These are phyloP conservation scores for Lagodon rhomboides DNA, from an alignment of 2,797 vertebrate species.

Conservation along the genomic window DNA sequence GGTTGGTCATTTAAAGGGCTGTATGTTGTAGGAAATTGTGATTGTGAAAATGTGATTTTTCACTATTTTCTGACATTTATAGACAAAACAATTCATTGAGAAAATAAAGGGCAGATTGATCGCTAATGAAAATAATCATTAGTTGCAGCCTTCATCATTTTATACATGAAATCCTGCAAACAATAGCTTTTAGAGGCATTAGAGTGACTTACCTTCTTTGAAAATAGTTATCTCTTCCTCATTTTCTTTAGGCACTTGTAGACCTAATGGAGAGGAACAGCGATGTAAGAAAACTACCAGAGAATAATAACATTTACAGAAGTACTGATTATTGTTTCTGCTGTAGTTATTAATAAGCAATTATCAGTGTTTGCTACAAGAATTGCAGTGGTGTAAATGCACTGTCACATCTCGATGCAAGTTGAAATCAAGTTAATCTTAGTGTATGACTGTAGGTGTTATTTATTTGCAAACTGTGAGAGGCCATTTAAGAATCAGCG, in stretches of 20 bases:
- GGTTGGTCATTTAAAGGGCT: neutral
- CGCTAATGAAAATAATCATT: neutral
- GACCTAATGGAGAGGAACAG: constrained; percentile 20
- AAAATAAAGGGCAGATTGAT: neutral
- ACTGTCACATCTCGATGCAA: neutral
- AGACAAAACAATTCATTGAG: neutral
- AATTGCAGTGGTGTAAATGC: neutral
- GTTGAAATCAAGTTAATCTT: neutral
- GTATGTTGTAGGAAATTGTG: neutral
- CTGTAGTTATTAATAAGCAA: neutral
- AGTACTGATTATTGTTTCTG: too few species aligned
- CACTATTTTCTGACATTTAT: neutral
- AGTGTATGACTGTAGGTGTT: neutral
- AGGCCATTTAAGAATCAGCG: neutral
- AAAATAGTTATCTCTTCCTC: constrained; percentile 15
- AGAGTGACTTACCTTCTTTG: constrained; percentile 41
- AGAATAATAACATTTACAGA: neutral
- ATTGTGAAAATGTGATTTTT: neutral
- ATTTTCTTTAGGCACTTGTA: neutral
- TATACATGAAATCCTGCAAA: neutral
- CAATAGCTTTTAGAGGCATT: neutral
- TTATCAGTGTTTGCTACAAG: neutral
- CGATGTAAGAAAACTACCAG: constrained; percentile 6
- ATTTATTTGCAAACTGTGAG: neutral
- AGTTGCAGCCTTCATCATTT: neutral